These are phyloP conservation scores for Parnassius apollo DNA, from an alignment of 2,888 invertebrate species.

Conservation along the genomic window DNA sequence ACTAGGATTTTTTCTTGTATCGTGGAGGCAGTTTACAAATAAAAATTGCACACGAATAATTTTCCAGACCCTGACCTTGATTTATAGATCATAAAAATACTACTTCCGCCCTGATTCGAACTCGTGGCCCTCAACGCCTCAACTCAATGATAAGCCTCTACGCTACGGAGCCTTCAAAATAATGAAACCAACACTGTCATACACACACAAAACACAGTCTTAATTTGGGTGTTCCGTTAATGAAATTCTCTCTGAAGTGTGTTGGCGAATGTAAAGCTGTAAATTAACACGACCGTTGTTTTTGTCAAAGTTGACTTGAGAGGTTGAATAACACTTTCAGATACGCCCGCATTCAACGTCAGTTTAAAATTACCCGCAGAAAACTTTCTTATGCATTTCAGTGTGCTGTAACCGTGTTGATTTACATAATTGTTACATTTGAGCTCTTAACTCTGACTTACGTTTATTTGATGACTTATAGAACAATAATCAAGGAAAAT, in stretches of 20 bases:
- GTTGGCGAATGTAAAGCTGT: conserved; percentile 7
- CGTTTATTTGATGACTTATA: conserved; percentile 11
- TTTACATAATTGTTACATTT: conserved; percentile 22
- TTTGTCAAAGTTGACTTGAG: conserved; percentile 17
- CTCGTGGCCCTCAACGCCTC: no score
- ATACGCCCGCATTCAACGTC: conserved; percentile 6
- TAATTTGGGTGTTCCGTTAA: conserved; percentile 21
- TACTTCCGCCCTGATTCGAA: no score
- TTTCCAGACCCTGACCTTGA: no score
- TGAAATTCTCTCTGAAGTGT: conserved; percentile 25
- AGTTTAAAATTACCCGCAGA: conserved; percentile 17
- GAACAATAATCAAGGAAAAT: neutral
- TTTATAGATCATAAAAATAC: no score
- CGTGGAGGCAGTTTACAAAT: no score
- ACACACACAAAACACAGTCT: no score
- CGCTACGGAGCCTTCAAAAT: no score
- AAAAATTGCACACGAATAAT: no score
- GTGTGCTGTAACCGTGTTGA: neutral
- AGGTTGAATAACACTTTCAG: conserved; percentile 10
- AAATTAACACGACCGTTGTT: conserved; percentile 19
- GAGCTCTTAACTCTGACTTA: conserved; percentile 11
- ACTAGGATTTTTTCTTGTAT: no score
- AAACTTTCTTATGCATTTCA: conserved; percentile 15
- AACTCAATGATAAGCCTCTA: no score
- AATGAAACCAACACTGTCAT: no score